phyloP scores from a whole-genome alignment of 2,888 invertebrate genomes.

The Drosophila rubida region DNA sequence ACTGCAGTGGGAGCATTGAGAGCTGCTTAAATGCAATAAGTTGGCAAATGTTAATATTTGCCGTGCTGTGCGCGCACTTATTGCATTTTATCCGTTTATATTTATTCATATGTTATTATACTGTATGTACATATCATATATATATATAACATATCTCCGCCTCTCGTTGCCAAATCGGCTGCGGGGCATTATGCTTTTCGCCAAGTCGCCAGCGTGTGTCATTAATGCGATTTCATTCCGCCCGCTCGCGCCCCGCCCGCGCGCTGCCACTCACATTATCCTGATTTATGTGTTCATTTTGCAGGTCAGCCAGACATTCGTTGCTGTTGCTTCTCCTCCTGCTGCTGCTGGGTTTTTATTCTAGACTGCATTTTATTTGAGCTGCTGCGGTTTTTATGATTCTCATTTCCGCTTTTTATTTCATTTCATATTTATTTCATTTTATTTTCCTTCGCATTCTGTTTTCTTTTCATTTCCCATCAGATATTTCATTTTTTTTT shows the following conservation, averaged over 20 bases:
- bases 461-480: conserved; percentile 8
- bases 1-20: too few relatives aligned
- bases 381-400: conserved; percentile 14
- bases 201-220: conserved; percentile 3
- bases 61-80: too few relatives aligned
- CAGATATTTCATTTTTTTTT: neutral
- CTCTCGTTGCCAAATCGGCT: too few relatives aligned
- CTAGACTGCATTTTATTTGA: conserved; percentile 21
- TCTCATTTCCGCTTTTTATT: conserved; percentile 10
- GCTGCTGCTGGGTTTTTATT: neutral
- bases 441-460: neutral
- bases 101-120: neutral
- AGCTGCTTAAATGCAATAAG: neutral
- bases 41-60: neutral
- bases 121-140: too few relatives aligned
- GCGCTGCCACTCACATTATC: conserved; percentile 28
- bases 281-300: conserved; percentile 52
- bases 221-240: conserved; percentile 27
- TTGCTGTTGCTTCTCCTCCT: neutral
- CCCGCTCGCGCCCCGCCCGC: too few relatives aligned
- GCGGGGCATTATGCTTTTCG: neutral
- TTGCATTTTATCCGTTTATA: neutral
- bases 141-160: too few relatives aligned
- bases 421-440: conserved; percentile 1
- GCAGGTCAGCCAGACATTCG: conserved; percentile 2